phyloP scores from a whole-genome alignment of 2,888 invertebrate genomes.

The Drosophila anomalata region DNA sequence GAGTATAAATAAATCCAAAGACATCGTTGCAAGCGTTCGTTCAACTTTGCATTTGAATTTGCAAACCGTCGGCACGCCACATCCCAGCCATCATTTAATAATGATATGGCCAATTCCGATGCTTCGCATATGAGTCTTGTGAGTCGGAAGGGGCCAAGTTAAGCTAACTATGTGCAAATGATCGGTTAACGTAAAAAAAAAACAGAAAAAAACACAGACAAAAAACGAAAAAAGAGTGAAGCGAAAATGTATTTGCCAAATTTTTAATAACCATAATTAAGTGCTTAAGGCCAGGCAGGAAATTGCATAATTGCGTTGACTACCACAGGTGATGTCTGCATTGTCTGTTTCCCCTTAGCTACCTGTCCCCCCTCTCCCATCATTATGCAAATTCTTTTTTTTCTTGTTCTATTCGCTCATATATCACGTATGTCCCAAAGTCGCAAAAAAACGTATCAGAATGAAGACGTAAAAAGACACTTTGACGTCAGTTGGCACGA shows the following conservation, averaged over 20 bases:
- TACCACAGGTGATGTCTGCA: constrained; percentile 1
- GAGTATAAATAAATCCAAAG: neutral
- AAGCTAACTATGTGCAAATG: constrained; percentile 42
- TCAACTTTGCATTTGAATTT: constrained; percentile 40
- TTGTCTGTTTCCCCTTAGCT: neutral
- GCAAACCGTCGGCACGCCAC: constrained; percentile 30
- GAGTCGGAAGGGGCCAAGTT: constrained; percentile 6
- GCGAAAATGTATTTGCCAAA: constrained; percentile 51
- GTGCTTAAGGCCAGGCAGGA: constrained; percentile 34
- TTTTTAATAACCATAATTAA: constrained; percentile 59
- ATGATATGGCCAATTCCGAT: constrained; percentile 24
- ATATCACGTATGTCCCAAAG: constrained; percentile 45
- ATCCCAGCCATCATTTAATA: constrained; percentile 19
- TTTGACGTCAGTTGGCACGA: neutral
- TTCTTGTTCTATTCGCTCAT: constrained; percentile 19
- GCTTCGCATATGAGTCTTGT: constrained; percentile 6
- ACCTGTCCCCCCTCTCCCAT: neutral
- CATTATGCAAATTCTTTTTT: constrained; percentile 16
- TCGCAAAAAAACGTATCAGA: constrained; percentile 47
- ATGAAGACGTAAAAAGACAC: neutral
- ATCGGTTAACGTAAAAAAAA: constrained; percentile 23
- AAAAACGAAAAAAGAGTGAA: neutral
- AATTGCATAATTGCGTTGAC: constrained; percentile 37
- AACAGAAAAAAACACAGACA: neutral
- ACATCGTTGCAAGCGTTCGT: constrained; percentile 40